A percentile compares a stretch with the other conserved stretches of the same genome.
Evolutionary conservation across 2,888 invertebrate genomes (phyloP).

Genomic region (Tachystola acroxantha): DNA sequence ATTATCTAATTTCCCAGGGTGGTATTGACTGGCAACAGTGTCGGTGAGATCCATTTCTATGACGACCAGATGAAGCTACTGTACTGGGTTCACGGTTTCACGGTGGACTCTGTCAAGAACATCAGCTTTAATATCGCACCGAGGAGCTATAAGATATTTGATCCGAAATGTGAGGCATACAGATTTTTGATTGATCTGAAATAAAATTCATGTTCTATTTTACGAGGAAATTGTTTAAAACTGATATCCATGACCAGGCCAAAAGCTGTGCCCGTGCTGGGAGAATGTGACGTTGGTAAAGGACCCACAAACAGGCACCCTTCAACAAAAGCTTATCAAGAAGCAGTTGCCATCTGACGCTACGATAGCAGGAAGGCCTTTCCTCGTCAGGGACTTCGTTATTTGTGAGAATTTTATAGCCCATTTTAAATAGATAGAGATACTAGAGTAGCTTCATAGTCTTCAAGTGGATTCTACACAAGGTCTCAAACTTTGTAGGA

Average conservation of each 20-base stretch:
- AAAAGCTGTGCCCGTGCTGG: constrained; percentile 52
- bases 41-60: constrained; percentile 78
- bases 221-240: too few species aligned
- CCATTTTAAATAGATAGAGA: too few species aligned
- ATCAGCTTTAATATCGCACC: constrained; percentile 71
- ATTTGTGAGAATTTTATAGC: constrained; percentile 65
- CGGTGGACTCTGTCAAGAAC: constrained; percentile 60
- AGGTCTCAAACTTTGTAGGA: background rate
- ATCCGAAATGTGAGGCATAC: constrained; percentile 50
- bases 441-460: background rate
- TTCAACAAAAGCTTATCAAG: constrained; percentile 46
- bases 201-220: too few species aligned
- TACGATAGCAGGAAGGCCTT: constrained; percentile 58
- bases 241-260: constrained; percentile 30
- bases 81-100: constrained; percentile 74
- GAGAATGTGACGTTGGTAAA: constrained; percentile 43
- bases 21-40: constrained; percentile 74
- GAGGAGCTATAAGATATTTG: constrained; percentile 48
- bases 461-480: background rate
- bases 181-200: background rate
- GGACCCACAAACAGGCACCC: constrained; percentile 39
- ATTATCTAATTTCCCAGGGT: constrained; percentile 54
- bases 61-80: constrained; percentile 76
- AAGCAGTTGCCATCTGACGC: constrained; percentile 67
- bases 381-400: constrained; percentile 76